Conservation (phyloP, 2,888 invertebrate genomes). For the Cantharis lateralis region DNA sequence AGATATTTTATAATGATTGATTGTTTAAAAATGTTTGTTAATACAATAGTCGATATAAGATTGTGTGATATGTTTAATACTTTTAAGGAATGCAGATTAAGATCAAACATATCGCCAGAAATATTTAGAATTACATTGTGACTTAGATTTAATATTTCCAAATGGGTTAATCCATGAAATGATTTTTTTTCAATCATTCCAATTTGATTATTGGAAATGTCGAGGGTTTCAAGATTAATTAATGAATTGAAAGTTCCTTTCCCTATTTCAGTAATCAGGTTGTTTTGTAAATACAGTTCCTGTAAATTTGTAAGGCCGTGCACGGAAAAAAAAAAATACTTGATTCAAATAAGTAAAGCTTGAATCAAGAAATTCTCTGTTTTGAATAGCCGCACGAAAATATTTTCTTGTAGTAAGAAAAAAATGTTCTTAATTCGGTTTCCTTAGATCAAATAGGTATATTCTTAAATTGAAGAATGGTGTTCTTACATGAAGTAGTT, state of each 20-base stretch:
- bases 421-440: no score
- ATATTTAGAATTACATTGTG: background rate
- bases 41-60: background rate
- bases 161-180: background rate
- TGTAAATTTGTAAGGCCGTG: background rate
- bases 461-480: no score
- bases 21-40: background rate
- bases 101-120: background rate
- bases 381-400: no score
- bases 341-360: no score
- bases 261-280: background rate
- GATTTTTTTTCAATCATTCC: background rate
- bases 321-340: no score
- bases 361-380: no score
- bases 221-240: background rate
- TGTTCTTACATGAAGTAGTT: no score
- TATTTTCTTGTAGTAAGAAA: no score
- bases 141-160: background rate
- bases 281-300: conserved; percentile 6
- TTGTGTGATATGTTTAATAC: background rate
- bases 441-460: no score
- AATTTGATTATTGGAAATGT: background rate
- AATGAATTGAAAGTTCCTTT: background rate
- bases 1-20: background rate
- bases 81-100: background rate